Evolutionary conservation across 2,113 vertebrate genomes (phyloP).

Genomic region (Xyrauchen texanus): DNA sequence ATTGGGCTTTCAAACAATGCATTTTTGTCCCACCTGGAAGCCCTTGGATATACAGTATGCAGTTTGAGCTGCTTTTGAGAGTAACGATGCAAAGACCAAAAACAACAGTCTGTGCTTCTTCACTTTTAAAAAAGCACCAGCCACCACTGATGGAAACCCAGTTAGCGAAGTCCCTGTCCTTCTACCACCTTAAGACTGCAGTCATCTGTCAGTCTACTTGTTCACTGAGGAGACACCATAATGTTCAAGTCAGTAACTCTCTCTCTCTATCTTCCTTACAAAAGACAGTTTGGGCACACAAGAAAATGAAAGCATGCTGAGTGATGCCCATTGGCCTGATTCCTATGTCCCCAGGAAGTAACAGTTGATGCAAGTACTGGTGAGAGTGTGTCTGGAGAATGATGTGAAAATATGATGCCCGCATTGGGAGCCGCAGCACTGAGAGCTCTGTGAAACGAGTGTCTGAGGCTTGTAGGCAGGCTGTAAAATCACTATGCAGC

Average conservation of each 20-base stretch:
- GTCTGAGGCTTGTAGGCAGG: neutral
- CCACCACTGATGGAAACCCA: too few relatives aligned
- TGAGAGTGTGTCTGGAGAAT: constrained; percentile 16
- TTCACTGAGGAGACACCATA: neutral
- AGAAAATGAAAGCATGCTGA: neutral
- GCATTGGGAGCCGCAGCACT: constrained; percentile 2
- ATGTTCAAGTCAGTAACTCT: neutral
- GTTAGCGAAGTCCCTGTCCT: too few relatives aligned
- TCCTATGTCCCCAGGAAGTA: neutral
- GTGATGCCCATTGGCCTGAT: constrained; percentile 3
- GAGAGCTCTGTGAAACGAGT: too few relatives aligned
- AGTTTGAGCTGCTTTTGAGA: too few relatives aligned
- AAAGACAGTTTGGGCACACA: neutral
- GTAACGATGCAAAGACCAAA: too few relatives aligned
- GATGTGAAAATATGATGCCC: constrained; percentile 30
- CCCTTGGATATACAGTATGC: too few relatives aligned
- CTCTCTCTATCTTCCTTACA: neutral
- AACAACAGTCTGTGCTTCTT: too few relatives aligned
- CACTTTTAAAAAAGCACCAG: too few relatives aligned
- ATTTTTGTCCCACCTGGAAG: too few relatives aligned
- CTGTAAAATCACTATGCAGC: constrained; percentile 1
- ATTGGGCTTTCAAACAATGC: too few relatives aligned
- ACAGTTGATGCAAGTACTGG: neutral
- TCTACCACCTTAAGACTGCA: too few relatives aligned
- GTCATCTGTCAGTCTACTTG: too few relatives aligned